phyloP scores from a whole-genome alignment of 30 jellyfish, hydroid and myxozoan species.

The Aurelia sp. region DNA sequence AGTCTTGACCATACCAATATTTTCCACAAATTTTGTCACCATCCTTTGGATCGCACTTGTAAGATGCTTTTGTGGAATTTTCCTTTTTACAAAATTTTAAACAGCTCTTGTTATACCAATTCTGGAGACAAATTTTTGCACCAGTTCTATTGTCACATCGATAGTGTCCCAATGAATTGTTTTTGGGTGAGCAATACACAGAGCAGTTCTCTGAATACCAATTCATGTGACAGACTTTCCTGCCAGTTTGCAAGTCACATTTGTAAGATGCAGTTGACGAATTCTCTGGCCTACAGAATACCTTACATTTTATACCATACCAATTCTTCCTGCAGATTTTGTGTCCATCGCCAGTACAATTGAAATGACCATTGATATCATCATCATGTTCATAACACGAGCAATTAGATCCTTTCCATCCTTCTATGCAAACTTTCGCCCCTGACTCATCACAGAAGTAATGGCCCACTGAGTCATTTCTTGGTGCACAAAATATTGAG shows the following conservation, averaged over 20 bases:
- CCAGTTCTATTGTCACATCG: constrained; percentile 5
- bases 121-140: constrained; percentile 1
- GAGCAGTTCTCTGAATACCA: background rate
- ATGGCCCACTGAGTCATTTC: constrained; percentile 44
- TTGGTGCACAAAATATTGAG: constrained; percentile 21
- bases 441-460: constrained; percentile 1
- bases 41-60: constrained; percentile 34
- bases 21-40: constrained; percentile 38
- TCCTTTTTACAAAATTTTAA: background rate
- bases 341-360: background rate
- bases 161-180: background rate
- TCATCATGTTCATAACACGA: background rate
- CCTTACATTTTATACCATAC: background rate
- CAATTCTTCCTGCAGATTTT: constrained; percentile 1
- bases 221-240: background rate
- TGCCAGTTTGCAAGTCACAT: background rate
- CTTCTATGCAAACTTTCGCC: background rate
- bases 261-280: background rate
- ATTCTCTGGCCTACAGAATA: background rate
- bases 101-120: constrained; percentile 21
- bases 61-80: background rate
- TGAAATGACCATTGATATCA: background rate
- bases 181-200: background rate
- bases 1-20: constrained; percentile 51
- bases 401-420: constrained; percentile 27